A percentile compares a stretch with the other conserved stretches of the same genome.
These are phyloP conservation scores for Tachysurus fulvidraco DNA, from an alignment of 2,113 vertebrate genomes.

Conservation along the genomic window DNA sequence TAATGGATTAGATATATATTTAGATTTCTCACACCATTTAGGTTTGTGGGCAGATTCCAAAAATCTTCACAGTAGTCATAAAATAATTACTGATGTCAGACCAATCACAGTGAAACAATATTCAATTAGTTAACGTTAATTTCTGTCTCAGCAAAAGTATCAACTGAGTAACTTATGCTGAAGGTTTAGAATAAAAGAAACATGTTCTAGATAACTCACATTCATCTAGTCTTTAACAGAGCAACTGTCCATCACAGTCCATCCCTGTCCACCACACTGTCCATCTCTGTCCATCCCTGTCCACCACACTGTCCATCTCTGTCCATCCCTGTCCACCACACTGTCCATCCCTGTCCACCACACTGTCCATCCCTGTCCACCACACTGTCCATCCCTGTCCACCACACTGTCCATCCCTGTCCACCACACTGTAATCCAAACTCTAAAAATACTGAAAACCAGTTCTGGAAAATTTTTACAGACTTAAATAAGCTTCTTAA, in stretches of 20 bases:
- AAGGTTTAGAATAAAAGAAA: conserved; percentile 56
- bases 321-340: conserved; percentile 29
- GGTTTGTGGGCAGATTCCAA: conserved; percentile 41
- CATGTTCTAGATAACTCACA: conserved; percentile 42
- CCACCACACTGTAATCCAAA: conserved; percentile 49
- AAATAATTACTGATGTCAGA: conserved; percentile 74
- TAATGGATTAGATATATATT: neutral
- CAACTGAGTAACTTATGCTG: conserved; percentile 61
- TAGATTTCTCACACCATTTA: neutral
- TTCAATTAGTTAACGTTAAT: conserved; percentile 62
- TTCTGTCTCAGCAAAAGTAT: conserved; percentile 74
- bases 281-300: no score
- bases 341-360: conserved; percentile 42
- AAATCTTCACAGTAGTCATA: conserved; percentile 78
- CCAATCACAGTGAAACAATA: conserved; percentile 69
- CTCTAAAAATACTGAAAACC: conserved; percentile 68
- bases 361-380: conserved; percentile 41
- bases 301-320: conserved; percentile 50
- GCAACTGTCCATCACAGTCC: neutral
- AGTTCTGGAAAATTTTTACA: conserved; percentile 44
- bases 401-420: conserved; percentile 9
- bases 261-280: conserved; percentile 44
- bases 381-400: conserved; percentile 48
- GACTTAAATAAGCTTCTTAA: conserved; percentile 41
- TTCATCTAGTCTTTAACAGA: conserved; percentile 38